These are phyloP conservation scores for Lucilia cuprina DNA, from an alignment of 1,140 invertebrate genomes.

Conservation along the genomic window DNA sequence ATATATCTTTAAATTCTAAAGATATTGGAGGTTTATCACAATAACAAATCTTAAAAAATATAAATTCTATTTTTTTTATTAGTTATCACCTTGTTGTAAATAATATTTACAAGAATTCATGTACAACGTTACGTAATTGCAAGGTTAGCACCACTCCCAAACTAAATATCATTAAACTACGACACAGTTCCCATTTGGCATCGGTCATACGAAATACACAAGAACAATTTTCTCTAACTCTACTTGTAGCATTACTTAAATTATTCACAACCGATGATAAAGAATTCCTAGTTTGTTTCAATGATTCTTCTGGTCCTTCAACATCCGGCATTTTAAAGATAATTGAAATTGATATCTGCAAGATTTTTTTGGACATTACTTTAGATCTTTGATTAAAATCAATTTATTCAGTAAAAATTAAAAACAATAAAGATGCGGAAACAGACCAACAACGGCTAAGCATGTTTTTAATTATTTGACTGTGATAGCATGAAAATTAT, in stretches of 20 bases:
- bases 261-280: background rate
- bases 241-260: background rate
- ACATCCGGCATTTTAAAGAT: background rate
- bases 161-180: constrained; percentile 44
- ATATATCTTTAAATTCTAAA: too few relatives aligned
- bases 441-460: too few relatives aligned
- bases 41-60: too few relatives aligned
- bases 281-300: background rate
- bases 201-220: constrained; percentile 38
- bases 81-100: background rate
- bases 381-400: too few relatives aligned
- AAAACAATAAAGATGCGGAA: too few relatives aligned
- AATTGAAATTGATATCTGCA: background rate
- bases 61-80: background rate
- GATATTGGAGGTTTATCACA: background rate
- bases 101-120: constrained; percentile 7
- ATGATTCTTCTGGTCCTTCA: background rate
- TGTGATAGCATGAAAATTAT: too few relatives aligned
- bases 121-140: background rate
- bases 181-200: constrained; percentile 37
- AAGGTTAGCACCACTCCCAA: constrained; percentile 42
- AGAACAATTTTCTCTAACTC: constrained; percentile 7
- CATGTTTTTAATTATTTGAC: too few relatives aligned
- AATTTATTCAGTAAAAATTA: too few relatives aligned
- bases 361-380: background rate